Conservation (phyloP, 2,797 vertebrate genomes). For the Danio jaintianensis region DNA sequence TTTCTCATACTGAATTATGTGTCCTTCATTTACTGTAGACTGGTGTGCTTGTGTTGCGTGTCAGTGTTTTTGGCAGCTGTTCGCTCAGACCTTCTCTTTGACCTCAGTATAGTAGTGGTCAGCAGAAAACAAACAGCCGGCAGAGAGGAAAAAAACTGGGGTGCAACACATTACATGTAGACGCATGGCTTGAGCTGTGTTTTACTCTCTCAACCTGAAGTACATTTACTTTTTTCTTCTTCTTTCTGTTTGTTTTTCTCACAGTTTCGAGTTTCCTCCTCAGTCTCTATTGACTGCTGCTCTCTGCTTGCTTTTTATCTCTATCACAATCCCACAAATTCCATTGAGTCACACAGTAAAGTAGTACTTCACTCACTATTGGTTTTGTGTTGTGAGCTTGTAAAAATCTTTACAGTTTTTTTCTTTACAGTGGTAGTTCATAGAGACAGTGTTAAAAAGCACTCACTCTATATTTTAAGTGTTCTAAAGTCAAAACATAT, state of each 20-base stretch:
- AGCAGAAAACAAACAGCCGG: conserved; percentile 48
- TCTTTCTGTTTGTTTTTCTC: conserved; percentile 40
- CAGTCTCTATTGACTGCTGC: conserved; percentile 32
- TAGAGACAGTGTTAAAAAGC: neutral
- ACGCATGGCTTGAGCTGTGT: conserved; percentile 11
- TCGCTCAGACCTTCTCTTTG: conserved; percentile 30
- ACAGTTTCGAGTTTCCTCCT: conserved; percentile 25
- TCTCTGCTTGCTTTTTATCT: conserved; percentile 19
- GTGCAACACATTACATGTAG: conserved; percentile 32
- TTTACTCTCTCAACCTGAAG: conserved; percentile 43
- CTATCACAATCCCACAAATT: neutral
- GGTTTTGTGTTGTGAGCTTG: neutral
- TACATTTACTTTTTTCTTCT: neutral
- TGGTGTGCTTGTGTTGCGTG: neutral
- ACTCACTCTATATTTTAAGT: neutral
- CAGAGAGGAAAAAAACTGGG: conserved; percentile 17
- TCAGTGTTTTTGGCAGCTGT: conserved; percentile 43
- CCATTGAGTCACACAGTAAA: neutral
- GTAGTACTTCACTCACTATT: neutral
- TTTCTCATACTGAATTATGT: neutral
- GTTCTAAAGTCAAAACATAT: neutral
- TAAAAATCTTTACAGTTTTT: neutral
- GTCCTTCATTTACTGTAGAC: neutral
- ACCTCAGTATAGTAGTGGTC: conserved; percentile 40
- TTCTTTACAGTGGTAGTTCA: neutral